Conservation (phyloP, 2,797 vertebrate genomes). For the Fringilla coelebs region DNA sequence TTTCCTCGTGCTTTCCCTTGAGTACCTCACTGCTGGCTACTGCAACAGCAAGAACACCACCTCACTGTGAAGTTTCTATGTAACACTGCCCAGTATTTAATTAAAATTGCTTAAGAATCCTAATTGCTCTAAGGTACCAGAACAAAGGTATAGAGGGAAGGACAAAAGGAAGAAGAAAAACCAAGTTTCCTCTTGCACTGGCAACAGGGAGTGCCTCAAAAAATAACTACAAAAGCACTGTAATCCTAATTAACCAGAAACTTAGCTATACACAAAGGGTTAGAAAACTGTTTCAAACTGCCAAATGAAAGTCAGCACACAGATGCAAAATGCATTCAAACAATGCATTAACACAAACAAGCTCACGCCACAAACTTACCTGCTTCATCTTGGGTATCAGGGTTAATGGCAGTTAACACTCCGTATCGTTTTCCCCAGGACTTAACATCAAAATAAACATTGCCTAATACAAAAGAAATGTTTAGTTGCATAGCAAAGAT, state of each 20-base stretch:
- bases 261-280: not conserved
- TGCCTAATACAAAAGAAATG: constrained; percentile 77
- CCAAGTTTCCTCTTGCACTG: not conserved
- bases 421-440: constrained; percentile 87
- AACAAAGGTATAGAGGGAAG: not conserved
- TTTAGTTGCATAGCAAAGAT: not conserved
- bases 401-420: constrained; percentile 71
- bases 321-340: not conserved
- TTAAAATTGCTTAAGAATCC: not conserved
- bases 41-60: not conserved
- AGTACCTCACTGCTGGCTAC: not conserved
- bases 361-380: constrained; percentile 69
- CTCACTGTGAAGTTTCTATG: not conserved
- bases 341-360: not conserved
- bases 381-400: constrained; percentile 64
- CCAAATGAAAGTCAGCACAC: not conserved
- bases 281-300: not conserved
- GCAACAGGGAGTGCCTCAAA: not conserved
- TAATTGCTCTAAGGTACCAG: not conserved
- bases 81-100: not conserved
- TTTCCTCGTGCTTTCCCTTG: not conserved
- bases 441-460: constrained; percentile 91
- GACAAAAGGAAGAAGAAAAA: not conserved
- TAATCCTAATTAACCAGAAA: not conserved
- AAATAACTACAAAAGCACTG: not conserved